Base-by-base conservation (phyloP, 2,797 vertebrate species). In the Hapalemur alaotrensis region DNA sequence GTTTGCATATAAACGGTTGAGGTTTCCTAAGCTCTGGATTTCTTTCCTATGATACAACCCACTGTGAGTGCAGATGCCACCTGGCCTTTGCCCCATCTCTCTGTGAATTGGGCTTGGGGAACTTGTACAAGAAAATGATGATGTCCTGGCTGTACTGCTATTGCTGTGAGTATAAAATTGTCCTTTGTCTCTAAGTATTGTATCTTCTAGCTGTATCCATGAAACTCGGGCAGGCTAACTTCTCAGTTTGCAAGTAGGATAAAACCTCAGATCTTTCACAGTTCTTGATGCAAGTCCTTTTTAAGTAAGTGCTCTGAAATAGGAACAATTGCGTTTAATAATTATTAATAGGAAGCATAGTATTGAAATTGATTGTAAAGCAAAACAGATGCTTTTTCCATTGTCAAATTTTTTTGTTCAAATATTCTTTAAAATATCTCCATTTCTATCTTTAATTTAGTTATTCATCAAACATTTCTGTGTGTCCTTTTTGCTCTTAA, bases 401-500 rank as follows among this genome's bases (percentile, higher is more conserved):
- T 41, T 78, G 41, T 88, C 61, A 91, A 35, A 81, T 87, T 92
- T 94, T 92, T 61, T 73, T 80, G 59, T 89, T 89, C 38, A 96
- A 7, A 72, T 92, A 92, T 54, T 90, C 8, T 63, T 89, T 57
- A 81, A 73, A 82, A 65, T 93, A 28, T 76, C 30, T 96, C 89
- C 54, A 84, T 92, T 96, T 96, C 9, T 81, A 2, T 91, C 50
- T 84, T 90, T 93, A 79, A 73, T 84, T 94, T 88, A 89, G 9
- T 86, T 15, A 81, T 41, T 91, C 22, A 92, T 85, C 43, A 95
- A 78, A 84, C 15, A 41, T 91, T 91, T 94, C 28, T 93, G 0
- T 89, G 14, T 84, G 14, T 86, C 57, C 52, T 92, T 73, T 96
- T 89, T 91, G 32, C 78, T 91, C 3, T 86, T 94, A 85, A 46